Evolutionary conservation across 2,797 vertebrate species (phyloP), one percentile per base, ranked within the genome.

Genomic region (Gobionotothen gibberifrons): DNA sequence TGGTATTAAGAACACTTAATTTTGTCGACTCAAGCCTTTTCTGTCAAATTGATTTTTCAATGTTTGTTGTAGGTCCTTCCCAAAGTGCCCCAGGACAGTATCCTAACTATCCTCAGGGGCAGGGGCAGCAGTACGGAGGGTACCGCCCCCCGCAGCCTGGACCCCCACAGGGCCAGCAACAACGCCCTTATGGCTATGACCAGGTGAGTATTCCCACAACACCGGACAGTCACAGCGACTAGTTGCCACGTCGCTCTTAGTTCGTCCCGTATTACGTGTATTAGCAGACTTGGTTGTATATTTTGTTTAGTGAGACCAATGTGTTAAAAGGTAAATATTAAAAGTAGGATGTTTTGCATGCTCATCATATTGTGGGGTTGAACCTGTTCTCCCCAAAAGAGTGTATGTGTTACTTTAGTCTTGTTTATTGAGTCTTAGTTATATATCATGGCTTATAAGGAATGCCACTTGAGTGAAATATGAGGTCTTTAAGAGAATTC

Each of bases 141-240:
- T 99, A 99, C 72, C 96, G 98, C 85, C 96, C 97, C 12, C 93
- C 98, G 3, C 98, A 99, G 78, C 98, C 98, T 4, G 98, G 97
- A 68, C 97, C 97, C 59, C 97, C 97, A 10, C 98, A 98, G 79
- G 95, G 94, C 60, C 98, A 98, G 42, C 98, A 97, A 81, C 98
- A 99, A 88, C 97, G 98, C 90, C 97, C 98, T 79, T 99, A 99
- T 0, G 97, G 96, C 92, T 99, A 99, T 79, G 98, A 99, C 89
- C 98, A 99, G 97, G 98, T 98, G 94, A 93, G 93, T 92, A 89
- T 88, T 66, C 10, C 74, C 17, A 19, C 62, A 46, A 58, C 82
- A 74, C 42, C 17, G 5, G 73, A 85, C 10, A 29, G 78, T 73
- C 55, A 62, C 73, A 56, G 40, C 75, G 59, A 73, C 76, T 46